Evolutionary conservation across 1,140 invertebrate species (phyloP), one percentile per base, ranked within the genome.

Genomic region (Halotydeus destructor): DNA sequence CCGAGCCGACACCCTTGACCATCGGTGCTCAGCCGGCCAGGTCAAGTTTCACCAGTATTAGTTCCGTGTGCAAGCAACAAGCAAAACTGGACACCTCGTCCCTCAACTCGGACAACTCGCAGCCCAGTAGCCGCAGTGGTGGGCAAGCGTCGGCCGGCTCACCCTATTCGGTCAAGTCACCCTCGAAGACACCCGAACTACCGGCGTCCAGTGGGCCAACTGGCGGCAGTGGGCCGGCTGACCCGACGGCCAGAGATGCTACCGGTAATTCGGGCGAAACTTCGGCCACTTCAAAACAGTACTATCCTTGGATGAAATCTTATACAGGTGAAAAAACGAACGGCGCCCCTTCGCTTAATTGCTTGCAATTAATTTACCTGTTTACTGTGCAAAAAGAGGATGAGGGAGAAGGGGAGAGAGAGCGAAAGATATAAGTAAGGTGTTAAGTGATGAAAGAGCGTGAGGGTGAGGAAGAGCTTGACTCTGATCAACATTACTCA

Each of bases 221-320:
- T 32, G n/a, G 4, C 18, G 28, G 14, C 31, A 5, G n/a, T n/a
- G 35, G n/a, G 18, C 12, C 11, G n/a, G n/a, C n/a, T n/a, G n/a
- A 32, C 8, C 9, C 40, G n/a, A 38, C 32, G 28, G n/a, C 9
- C 28, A 9, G n/a, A 30, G 28, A 9, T 30, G 28, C 28, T 33
- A 22, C 40, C 32, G 1, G 6, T 6, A 2, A 4, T 16, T 5
- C 43, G 39, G 18, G 34, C 28, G 31, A 33, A 44, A 4, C 22
- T 38, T 4, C 36, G 19, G 21, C 28, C 19, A 24, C 11, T 14
- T 30, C 28, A 30, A 38, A 45, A 43, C 8, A 21, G n/a, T 51
- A 39, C 25, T 51, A 44, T 43, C 48, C 50, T n/a, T 51, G 50
- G 50, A 51, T 51, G 50, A 51, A 51, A 38, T 50, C 50, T 5